These are phyloP conservation scores for Chloebia gouldiae DNA, from an alignment of 2,113 vertebrate species.

Conservation along the genomic window DNA sequence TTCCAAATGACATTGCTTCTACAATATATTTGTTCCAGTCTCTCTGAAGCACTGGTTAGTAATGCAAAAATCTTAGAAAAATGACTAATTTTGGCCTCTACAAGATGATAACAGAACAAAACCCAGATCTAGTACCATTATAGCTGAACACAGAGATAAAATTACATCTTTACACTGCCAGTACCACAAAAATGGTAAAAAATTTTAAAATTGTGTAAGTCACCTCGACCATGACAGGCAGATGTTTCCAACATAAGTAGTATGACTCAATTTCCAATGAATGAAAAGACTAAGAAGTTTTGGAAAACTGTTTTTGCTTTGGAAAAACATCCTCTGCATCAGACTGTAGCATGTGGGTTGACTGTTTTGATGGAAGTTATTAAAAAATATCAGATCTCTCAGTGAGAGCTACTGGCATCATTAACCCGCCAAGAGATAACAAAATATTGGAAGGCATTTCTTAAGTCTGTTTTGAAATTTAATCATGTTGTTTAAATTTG, in stretches of 20 bases:
- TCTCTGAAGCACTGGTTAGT: background rate
- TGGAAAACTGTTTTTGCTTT: background rate
- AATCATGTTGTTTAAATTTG: background rate
- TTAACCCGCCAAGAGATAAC: background rate
- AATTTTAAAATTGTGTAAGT: background rate
- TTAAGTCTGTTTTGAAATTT: slow-evolving; percentile 5
- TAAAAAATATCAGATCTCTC: background rate
- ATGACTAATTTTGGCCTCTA: background rate
- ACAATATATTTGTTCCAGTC: background rate
- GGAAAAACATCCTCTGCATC: background rate
- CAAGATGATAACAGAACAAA: background rate
- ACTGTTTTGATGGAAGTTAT: background rate
- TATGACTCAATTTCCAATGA: background rate
- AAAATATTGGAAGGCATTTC: background rate
- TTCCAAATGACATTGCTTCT: slow-evolving; percentile 1
- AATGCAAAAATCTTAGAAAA: slow-evolving; percentile 11
- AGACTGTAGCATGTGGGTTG: background rate
- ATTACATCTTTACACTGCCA: background rate
- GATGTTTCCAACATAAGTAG: background rate
- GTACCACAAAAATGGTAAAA: background rate
- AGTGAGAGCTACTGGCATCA: background rate
- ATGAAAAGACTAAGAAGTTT: background rate
- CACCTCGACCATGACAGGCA: background rate
- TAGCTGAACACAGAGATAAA: background rate
- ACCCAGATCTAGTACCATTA: background rate